phyloP scores from a whole-genome alignment of 2,888 invertebrate genomes.

The Xylocampa areola region DNA sequence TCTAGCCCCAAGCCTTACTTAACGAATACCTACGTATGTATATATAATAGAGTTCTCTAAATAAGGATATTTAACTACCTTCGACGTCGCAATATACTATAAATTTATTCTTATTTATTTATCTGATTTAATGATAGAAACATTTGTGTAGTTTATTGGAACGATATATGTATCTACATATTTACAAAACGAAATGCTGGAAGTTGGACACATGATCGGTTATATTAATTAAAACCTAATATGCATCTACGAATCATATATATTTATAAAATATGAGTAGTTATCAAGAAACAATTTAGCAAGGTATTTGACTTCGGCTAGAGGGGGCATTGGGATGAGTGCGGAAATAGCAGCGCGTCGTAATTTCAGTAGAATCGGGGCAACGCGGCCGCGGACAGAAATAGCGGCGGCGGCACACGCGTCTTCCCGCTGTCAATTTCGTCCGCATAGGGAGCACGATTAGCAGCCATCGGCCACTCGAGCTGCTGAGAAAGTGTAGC shows the following conservation, averaged over 20 bases:
- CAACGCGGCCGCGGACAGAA: conserved; percentile 88
- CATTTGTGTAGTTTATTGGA: no score
- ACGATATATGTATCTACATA: no score
- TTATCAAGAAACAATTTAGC: conserved; percentile 66
- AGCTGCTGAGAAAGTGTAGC: conserved; percentile 49
- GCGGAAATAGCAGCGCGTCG: conserved; percentile 88
- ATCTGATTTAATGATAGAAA: no score
- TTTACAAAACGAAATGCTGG: no score
- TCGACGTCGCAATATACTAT: no score
- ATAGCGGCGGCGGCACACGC: conserved; percentile 85
- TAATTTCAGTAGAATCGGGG: conserved; percentile 90
- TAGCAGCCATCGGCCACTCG: conserved; percentile 70
- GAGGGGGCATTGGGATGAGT: conserved; percentile 81
- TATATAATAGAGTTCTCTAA: no score
- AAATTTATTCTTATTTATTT: no score
- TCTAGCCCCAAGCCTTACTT: neutral
- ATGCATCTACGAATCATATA: neutral
- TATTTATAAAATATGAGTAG: neutral
- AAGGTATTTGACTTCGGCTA: conserved; percentile 75
- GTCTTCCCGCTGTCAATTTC: conserved; percentile 86
- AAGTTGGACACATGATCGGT: neutral
- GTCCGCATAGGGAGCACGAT: conserved; percentile 86
- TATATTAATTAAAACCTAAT: neutral
- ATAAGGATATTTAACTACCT: no score
- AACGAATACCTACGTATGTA: no score